Evolutionary conservation across 37 sponge, comb jelly and placozoan genomes (phyloP), one percentile per base, ranked within the genome.

Genomic region (Cladorhizidae sp.): DNA sequence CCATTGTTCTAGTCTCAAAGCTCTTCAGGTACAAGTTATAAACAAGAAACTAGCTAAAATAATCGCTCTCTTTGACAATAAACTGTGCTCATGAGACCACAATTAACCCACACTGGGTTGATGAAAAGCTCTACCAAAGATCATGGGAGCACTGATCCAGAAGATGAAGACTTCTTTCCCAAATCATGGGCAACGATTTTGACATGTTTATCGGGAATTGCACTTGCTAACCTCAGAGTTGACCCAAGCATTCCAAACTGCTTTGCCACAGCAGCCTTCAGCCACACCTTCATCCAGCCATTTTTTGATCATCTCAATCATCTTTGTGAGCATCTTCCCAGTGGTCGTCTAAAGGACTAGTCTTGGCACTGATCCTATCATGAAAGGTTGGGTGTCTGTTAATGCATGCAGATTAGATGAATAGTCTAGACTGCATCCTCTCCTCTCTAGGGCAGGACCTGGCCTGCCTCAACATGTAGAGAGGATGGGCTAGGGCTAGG

Each of bases 61-160:
- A n/a, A n/a, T n/a, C n/a, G n/a, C n/a, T n/a, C n/a, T n/a, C n/a
- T n/a, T n/a, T n/a, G n/a, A n/a, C n/a, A n/a, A n/a, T n/a, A n/a
- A n/a, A 95, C 41, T 88, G 93, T 72, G 99, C 93, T 31, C 57
- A 38, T 14, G 45, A 54, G 42, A 73, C 62, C 0, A 40, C 20
- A 17, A 64, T 98, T 62, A 94, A 96, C 63, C 87, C 90, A 3
- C 33, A n/a, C 17, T 94, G 93, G 98, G 76, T 67, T 28, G 96
- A 98, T 73, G 98, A 98, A 40, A 68, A 85, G 26, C 58, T 95
- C 7, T 98, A 79, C 80, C 92, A 95, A 80, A 67, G 55, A 93
- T 95, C 15, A 87, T 98, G 6, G 91, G 88, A 32, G 96, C 89
- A 21, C 80, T 81, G 26, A 74, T 93, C 31, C 98, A 98, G 71